Evolutionary conservation across 2,888 invertebrate species (phyloP).

Genomic region (Calliphora vomitoria): DNA sequence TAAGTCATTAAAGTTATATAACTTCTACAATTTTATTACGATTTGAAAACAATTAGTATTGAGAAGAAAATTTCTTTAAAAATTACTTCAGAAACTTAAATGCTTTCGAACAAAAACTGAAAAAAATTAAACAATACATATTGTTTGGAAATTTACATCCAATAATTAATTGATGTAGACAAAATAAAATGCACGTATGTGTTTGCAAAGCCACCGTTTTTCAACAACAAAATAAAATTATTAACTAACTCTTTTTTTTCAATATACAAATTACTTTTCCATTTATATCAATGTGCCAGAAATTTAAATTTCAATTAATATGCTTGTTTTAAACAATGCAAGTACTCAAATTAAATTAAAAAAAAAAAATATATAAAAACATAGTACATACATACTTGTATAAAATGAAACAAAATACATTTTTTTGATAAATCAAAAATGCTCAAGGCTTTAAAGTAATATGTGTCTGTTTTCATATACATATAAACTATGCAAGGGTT

Average conservation of each 20-base stretch:
- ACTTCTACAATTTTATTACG: too few species aligned
- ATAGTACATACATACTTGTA: neutral
- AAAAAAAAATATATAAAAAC: neutral
- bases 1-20: too few species aligned
- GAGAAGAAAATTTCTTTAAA: too few species aligned
- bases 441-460: conserved; percentile 43
- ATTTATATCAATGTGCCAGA: neutral
- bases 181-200: too few species aligned
- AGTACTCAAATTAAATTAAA: neutral
- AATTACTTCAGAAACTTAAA: too few species aligned
- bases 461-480: neutral
- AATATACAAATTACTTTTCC: neutral
- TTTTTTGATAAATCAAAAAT: conserved; percentile 39
- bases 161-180: too few species aligned
- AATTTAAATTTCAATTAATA: conserved; percentile 19
- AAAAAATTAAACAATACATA: too few species aligned
- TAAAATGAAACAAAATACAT: neutral
- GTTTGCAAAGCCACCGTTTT: too few species aligned
- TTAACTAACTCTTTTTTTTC: neutral
- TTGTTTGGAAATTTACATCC: too few species aligned
- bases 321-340: conserved; percentile 11
- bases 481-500: neutral
- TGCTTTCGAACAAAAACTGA: too few species aligned
- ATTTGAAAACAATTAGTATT: too few species aligned
- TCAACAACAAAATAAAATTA: too few species aligned